phyloP scores from a whole-genome alignment of 2,888 invertebrate species.

The Lasius fuliginosus region DNA sequence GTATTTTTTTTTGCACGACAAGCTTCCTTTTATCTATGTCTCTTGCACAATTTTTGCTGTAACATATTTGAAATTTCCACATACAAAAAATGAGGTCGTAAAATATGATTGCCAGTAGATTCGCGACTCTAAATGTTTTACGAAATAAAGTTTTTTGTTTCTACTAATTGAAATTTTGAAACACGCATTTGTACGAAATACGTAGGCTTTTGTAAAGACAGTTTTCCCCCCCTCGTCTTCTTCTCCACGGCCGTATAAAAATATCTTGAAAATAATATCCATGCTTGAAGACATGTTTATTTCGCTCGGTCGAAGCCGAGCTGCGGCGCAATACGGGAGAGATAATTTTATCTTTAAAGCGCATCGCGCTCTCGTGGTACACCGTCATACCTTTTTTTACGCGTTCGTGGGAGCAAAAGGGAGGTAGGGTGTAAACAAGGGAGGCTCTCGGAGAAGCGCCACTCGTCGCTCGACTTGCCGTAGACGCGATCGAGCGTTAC shows the following conservation, averaged over 20 bases:
- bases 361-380: conserved; percentile 16
- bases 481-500: conserved; percentile 64
- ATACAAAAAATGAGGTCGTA: not conserved
- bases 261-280: conserved; percentile 38
- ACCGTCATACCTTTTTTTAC: conserved; percentile 40
- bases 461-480: conserved; percentile 54
- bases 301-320: conserved; percentile 17
- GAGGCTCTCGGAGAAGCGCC: conserved; percentile 47
- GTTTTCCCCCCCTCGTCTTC: not conserved
- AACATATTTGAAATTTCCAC: too few species aligned
- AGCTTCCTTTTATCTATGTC: not conserved
- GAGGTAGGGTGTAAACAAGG: conserved; percentile 39
- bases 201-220: not conserved
- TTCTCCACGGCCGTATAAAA: conserved; percentile 2
- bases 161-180: not conserved
- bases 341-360: conserved; percentile 53
- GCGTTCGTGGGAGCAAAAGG: conserved; percentile 43
- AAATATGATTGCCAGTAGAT: not conserved
- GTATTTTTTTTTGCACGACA: not conserved
- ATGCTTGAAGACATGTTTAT: conserved; percentile 38
- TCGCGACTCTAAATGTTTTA: not conserved
- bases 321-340: conserved; percentile 31
- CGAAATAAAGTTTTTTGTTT: not conserved
- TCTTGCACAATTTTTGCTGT: not conserved
- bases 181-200: not conserved